Conservation (phyloP, 2,113 vertebrate species). For the Bucco capensis region DNA sequence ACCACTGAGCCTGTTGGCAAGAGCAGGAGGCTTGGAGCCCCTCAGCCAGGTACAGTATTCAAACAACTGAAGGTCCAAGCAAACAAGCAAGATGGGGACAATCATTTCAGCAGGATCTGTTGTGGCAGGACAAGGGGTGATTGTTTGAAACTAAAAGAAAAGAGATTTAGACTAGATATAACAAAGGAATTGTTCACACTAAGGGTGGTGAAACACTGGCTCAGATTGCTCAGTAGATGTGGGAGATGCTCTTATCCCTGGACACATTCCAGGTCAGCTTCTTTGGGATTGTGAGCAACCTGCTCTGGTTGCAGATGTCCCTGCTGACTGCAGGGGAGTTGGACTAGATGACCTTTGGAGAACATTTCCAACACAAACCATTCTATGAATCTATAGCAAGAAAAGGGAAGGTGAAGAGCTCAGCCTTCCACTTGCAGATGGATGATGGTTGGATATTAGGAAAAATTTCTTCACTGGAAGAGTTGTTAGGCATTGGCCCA, state of each 20-base stretch:
- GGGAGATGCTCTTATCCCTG: neutral
- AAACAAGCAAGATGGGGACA: neutral
- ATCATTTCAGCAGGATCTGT: neutral
- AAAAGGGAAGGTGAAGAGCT: neutral
- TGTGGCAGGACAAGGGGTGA: accelerated
- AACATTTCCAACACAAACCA: neutral
- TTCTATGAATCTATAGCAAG: neutral
- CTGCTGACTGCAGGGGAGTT: accelerated
- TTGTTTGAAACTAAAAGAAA: neutral
- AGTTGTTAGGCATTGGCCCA: too few species aligned
- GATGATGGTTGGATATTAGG: too few species aligned
- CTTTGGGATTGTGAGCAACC: neutral
- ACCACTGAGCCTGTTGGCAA: conserved; percentile 11
- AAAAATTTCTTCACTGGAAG: too few species aligned
- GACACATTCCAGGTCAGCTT: neutral
- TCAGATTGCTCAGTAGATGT: neutral
- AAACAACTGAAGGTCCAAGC: neutral
- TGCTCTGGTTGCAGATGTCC: neutral
- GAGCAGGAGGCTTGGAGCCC: neutral
- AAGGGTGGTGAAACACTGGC: accelerated
- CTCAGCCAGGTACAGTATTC: conserved; percentile 65
- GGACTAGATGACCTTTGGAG: accelerated
- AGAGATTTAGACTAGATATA: neutral
- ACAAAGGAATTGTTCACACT: accelerated
- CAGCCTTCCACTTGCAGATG: accelerated